phyloP scores from a whole-genome alignment of 2,113 vertebrate genomes.

The Podocnemis expansa region DNA sequence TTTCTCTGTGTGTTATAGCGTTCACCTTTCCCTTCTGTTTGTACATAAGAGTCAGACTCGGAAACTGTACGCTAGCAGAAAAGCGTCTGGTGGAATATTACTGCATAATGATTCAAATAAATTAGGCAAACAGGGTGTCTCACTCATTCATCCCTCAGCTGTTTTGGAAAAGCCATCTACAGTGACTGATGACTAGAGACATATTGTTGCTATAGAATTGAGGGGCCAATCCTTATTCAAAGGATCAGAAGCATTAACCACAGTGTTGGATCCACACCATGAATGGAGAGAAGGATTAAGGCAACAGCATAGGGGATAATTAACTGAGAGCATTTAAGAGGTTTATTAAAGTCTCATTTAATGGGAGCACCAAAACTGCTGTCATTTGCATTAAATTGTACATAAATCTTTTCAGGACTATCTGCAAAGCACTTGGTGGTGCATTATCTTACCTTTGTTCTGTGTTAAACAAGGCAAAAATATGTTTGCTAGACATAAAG shows the following conservation, averaged over 20 bases:
- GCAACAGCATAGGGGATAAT: slow-evolving; percentile 22
- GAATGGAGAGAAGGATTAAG: neutral
- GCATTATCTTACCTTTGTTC: slow-evolving; percentile 90
- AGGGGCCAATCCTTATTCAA: slow-evolving; percentile 43
- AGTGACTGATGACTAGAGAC: neutral
- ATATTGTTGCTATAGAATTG: neutral
- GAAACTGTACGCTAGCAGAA: neutral
- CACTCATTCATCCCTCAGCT: slow-evolving; percentile 18
- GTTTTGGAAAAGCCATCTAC: neutral
- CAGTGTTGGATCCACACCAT: neutral
- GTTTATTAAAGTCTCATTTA: neutral
- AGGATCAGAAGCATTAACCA: slow-evolving; percentile 44
- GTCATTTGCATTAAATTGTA: neutral
- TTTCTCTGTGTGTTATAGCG: neutral
- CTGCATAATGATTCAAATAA: neutral
- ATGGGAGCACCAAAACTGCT: slow-evolving; percentile 6
- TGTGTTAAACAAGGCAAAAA: slow-evolving; percentile 96
- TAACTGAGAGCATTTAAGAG: neutral
- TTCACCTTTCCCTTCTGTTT: neutral
- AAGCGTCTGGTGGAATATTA: neutral
- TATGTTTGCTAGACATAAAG: slow-evolving; percentile 98
- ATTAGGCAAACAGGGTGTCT: neutral
- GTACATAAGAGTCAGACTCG: neutral
- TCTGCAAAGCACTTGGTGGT: slow-evolving; percentile 79
- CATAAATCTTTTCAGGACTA: neutral